These are phyloP conservation scores for Calypte anna DNA, from an alignment of 2,113 vertebrate species.

Conservation along the genomic window DNA sequence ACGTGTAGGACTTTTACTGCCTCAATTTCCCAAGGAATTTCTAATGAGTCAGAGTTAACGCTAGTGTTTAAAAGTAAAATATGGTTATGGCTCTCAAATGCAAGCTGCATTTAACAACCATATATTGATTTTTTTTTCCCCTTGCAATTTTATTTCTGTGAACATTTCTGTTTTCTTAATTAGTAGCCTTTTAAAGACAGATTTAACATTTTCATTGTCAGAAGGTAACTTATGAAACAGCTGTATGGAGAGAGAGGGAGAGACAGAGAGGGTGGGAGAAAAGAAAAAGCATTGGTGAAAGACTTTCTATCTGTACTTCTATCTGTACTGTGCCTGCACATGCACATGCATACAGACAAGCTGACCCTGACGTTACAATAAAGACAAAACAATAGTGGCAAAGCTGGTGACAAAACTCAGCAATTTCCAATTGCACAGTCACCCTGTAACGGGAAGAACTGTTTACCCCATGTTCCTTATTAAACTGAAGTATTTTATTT, in stretches of 20 bases:
- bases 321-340: not conserved
- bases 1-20: constrained; percentile 65
- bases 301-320: not conserved
- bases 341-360: not conserved
- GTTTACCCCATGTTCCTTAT: constrained; percentile 86
- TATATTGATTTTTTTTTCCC: constrained; percentile 77
- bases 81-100: constrained; percentile 77
- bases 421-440: constrained; percentile 76
- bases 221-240: constrained; percentile 63
- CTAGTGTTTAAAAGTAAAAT: constrained; percentile 78
- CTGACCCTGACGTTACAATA: constrained; percentile 42
- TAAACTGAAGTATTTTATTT: constrained; percentile 91
- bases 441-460: constrained; percentile 78
- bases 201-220: constrained; percentile 75
- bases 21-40: constrained; percentile 75
- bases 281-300: not conserved
- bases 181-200: constrained; percentile 80
- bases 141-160: constrained; percentile 79
- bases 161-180: constrained; percentile 84
- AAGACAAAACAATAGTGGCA: constrained; percentile 61
- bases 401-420: constrained; percentile 76
- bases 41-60: constrained; percentile 70
- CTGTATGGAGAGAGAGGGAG: not conserved
- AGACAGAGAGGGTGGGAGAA: not conserved
- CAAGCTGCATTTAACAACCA: constrained; percentile 79